Evolutionary conservation across 2,797 vertebrate genomes (phyloP), one percentile per base, ranked within the genome.

Genomic region (Florisuga fusca): DNA sequence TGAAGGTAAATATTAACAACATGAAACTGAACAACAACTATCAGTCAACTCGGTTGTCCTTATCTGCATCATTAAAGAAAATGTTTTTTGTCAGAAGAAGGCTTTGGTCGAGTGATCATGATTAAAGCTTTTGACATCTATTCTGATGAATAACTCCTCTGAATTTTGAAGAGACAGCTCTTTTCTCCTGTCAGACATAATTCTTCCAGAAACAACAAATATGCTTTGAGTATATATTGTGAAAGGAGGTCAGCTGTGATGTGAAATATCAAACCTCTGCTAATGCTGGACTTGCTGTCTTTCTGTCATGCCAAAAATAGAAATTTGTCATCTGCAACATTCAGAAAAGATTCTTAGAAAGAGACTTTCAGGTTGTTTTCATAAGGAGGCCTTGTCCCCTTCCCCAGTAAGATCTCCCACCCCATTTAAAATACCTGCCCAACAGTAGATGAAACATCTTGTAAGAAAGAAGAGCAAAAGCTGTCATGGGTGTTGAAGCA

Each of bases 401-500:
- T 76, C 50, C 61, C 73, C 29, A 43, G 45, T 33, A 93, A 62
- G 61, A 45, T 83, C 71, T 76, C 58, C 81, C 33, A 76, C 59
- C 75, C 59, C 61, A 74, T 85, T 84, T 92, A 67, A 77, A 83
- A 27, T 72, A 88, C 82, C 62, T 94, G 90, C 57, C 63, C 78
- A 84, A 83, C 71, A 72, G 62, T 48, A 95, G 86, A 87, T 91
- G 72, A 83, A 87, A 66, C 38, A 36, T 64, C 14, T 71, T 73
- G 64, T 84, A 78, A 80, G 90, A 48, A 84, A 93, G 64, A 93
- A 90, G 46, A 93, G 73, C 38, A 94, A 96, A 84, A 91, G 46
- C 59, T 94, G 41, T 36, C 18, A 89, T 84, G 55, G 46, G 17
- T 96, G 81, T 91, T 95, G 94, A 97, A 93, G 93, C 80, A 67